Base-by-base conservation (phyloP, 30 jellyfish, hydroid and myxozoan species). In the Aurelia coerulea region DNA sequence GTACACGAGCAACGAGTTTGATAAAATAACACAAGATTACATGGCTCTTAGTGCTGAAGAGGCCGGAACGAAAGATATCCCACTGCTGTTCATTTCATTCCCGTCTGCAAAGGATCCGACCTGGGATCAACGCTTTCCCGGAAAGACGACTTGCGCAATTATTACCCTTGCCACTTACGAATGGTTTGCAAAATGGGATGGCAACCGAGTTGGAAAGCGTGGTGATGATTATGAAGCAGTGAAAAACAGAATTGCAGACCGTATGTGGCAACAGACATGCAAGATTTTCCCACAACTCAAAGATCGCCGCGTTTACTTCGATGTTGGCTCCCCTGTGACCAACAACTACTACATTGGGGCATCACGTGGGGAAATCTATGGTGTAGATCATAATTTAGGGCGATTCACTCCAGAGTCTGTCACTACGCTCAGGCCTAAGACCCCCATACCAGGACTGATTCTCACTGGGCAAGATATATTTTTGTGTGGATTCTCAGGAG, bases 61-160 rank as follows among this genome's bases (percentile, higher is more conserved):
- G 50, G 97, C 93, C 14, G 98, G 94, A 4, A 60, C 87, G n/a
- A 66, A 51, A 29, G 98, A 93, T 54, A 83, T 93, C 70, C 98
- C 98, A 53, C 54, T 93, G 89, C 79, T 93, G 73, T 93, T 93
- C 71, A 84, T 93, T 58, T 93, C 98, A 12, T 93, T 93, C 66
- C 98, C 98, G n/a, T 93, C 98, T 16, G 58, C 98, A 32, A 93
- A 93, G 74, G 98, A 93, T 78, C 97, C 98, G n/a, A 84, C 93
- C 2, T 93, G 98, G 98, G 89, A 88, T 58, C 84, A 77, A 32
- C 91, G 98, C 14, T 89, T 60, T 74, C 98, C 98, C 6, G 97
- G 97, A 12, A 93, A 93, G 68, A 72, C 98, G 31, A 93, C 96
- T 13, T 93, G 98, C 83, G 92, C 97, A 15, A 88, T 93, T 76